Evolutionary conservation across 2,888 invertebrate species (phyloP), one percentile per base, ranked within the genome.

Genomic region (Dryocosmus kuriphilus): DNA sequence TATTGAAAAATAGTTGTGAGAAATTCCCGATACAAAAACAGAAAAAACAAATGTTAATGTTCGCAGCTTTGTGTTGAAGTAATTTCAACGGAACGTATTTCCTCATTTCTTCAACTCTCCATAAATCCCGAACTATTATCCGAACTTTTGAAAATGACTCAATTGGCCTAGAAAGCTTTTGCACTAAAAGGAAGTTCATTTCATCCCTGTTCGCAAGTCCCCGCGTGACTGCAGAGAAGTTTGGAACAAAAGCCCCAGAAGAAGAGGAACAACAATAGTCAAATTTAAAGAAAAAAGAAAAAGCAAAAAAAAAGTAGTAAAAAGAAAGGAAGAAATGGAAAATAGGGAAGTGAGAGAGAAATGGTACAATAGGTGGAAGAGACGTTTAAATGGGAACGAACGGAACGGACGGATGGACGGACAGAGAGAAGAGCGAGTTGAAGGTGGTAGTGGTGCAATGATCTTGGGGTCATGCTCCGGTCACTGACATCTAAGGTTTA

Each of bases 391-490:
- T 16, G 16, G 51, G 55, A n/a, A 78, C 24, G 75, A 19, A 35
- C 63, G 74, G 78, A 81, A 80, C 63, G 81, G 74, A 74, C 71
- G 82, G 80, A 79, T 82, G 79, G 82, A 80, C 77, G 79, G 78
- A 80, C 79, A 78, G 78, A 74, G 79, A 82, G 81, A 82, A 83
- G 82, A 83, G 79, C 77, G 80, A 81, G 85, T 85, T 82, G 83
- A 85, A 84, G 84, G 82, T 82, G 85, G 85, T 85, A 87, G 87
- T 88, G 88, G 89, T 88, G 88, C 88, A 89, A 89, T 86, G 88
- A 88, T 89, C 89, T 85, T 84, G 89, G 88, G 89, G 89, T 90
- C 88, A 89, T 87, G 88, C 89, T 90, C 88, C 89, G 90, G 90
- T 89, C 89, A 89, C 89, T 89, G 90, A 89, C 89, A 89, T 89